These are phyloP conservation scores for Oscheius onirici DNA, from an alignment of 2,888 invertebrate species.

Conservation along the genomic window DNA sequence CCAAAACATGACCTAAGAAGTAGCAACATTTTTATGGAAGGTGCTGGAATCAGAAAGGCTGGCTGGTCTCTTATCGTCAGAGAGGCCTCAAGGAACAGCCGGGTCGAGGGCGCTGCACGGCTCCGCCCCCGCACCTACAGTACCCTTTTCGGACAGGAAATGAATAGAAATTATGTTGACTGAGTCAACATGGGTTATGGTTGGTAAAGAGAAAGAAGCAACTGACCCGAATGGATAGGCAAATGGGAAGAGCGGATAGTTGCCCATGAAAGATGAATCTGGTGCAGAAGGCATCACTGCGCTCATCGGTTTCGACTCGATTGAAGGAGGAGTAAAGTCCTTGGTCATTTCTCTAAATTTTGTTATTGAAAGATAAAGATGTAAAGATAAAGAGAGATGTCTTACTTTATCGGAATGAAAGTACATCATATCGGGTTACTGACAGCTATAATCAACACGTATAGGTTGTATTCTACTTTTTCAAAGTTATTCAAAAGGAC, in stretches of 20 bases:
- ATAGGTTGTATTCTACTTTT: too few species aligned
- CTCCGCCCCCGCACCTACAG: constrained; percentile 2
- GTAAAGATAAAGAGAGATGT: too few species aligned
- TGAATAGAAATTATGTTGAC: too few species aligned
- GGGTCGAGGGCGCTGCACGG: constrained; percentile 1
- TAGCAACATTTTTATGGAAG: background rate
- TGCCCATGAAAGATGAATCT: background rate
- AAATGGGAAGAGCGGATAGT: background rate
- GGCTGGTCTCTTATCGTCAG: background rate
- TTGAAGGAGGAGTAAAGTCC: constrained; percentile 8
- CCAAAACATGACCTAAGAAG: constrained; percentile 2
- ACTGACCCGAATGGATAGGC: constrained; percentile 1
- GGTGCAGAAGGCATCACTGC: background rate
- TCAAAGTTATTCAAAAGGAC: too few species aligned
- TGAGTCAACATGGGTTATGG: too few species aligned
- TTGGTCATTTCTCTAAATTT: constrained; percentile 14
- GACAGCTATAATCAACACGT: too few species aligned
- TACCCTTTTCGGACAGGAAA: background rate
- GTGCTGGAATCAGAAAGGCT: background rate
- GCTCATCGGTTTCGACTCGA: background rate
- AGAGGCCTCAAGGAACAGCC: constrained; percentile 5
- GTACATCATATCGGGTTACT: too few species aligned
- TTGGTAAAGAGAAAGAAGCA: background rate
- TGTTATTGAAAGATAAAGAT: too few species aligned
- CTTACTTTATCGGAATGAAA: too few species aligned